Evolutionary conservation across 2,888 invertebrate genomes (phyloP), one percentile per base, ranked within the genome.

Genomic region (Epirrhoe tristata): DNA sequence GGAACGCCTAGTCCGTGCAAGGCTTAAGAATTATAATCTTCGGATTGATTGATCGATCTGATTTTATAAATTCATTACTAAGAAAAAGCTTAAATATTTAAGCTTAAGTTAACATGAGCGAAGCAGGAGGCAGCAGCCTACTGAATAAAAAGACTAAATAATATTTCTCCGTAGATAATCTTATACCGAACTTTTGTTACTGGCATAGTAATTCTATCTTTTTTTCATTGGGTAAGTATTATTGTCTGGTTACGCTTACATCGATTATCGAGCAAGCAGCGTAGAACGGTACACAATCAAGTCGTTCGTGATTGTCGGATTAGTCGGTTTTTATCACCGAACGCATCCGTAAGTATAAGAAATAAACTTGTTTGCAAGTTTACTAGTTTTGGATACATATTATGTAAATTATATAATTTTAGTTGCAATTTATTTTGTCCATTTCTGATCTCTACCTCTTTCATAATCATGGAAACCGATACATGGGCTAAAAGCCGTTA

Each of bases 111-210:
- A n/a, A n/a, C n/a, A n/a, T n/a, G n/a, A n/a, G n/a, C 24, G 24
- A 24, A 24, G 24, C 4, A 1, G 12, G 12, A 43, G 12, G 4
- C 4, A 12, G 12, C 39, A 12, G 12, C 0, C n/a, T 43, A 43
- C 39, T 12, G 3, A 64, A 39, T 50, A 59, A 55, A 34, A 50
- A 8, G 62, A 24, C 34, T 8, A 8, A 24, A 24, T 24, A 24
- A 24, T 24, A 17, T 14, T 10, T 43, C 12, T 43, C 5, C 39
- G 39, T 43, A 4, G 12, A 43, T 43, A 12, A 43, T 43, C 5
- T 10, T 12, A n/a, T n/a, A 24, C 39, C 12, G 39, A 43, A 12
- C 36, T 43, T 12, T 43, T 39, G 8, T 43, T 43, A 5, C 12
- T 5, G 39, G 12, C 24, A 24, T 24, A 24, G 3, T 43, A 5